phyloP scores from a whole-genome alignment of 2,797 vertebrate species.

The Pseudocheirus occidentalis region DNA sequence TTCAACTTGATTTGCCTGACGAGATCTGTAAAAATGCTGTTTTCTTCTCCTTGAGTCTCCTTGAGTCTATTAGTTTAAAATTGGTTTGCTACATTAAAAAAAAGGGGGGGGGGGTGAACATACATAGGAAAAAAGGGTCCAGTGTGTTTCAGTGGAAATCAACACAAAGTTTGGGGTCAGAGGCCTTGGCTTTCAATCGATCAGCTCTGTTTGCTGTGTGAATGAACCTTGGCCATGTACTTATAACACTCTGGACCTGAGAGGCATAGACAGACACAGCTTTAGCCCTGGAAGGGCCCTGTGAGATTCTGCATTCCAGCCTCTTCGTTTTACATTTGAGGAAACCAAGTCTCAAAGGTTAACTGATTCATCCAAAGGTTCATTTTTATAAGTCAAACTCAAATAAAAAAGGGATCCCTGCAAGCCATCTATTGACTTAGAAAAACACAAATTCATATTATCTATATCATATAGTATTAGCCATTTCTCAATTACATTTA shows the following conservation, averaged over 20 bases:
- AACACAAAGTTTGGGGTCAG: background rate
- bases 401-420: background rate
- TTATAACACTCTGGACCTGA: background rate
- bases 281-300: background rate
- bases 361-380: background rate
- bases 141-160: background rate
- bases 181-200: background rate
- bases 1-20: background rate
- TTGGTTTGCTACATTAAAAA: background rate
- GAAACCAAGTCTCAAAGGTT: background rate
- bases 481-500: background rate
- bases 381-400: background rate
- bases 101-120: background rate
- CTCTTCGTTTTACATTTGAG: background rate
- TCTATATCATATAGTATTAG: background rate
- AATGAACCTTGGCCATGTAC: background rate
- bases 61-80: background rate
- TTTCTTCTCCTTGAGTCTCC: background rate
- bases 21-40: background rate
- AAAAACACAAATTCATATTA: background rate
- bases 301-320: background rate
- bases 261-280: background rate
- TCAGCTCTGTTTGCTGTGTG: background rate
- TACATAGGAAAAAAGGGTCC: background rate
- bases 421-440: background rate